phyloP scores from a whole-genome alignment of 2,888 invertebrate species.

The Drosophila sordidula region DNA sequence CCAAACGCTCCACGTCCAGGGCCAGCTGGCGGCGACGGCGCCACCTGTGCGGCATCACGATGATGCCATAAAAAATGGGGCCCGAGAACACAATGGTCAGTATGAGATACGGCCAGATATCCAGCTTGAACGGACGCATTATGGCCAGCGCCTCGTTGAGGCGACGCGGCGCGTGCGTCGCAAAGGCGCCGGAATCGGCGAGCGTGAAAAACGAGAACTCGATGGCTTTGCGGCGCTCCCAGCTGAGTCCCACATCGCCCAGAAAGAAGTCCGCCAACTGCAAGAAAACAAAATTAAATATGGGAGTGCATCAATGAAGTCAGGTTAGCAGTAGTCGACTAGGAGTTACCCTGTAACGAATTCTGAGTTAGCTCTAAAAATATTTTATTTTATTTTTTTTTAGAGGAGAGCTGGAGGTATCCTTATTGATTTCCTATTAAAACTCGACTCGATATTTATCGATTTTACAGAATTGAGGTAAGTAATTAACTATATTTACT shows the following conservation, averaged over 20 bases:
- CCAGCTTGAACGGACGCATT: constrained; percentile 90
- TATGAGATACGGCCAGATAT: constrained; percentile 91
- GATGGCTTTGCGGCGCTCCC: constrained; percentile 89
- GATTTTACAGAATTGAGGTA: no score
- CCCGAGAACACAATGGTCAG: constrained; percentile 89
- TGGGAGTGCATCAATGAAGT: not conserved
- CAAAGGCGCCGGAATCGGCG: constrained; percentile 91
- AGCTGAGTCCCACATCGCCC: constrained; percentile 91
- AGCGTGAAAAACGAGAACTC: constrained; percentile 92
- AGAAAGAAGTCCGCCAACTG: constrained; percentile 89
- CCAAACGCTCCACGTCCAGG: constrained; percentile 55
- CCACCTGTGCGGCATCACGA: constrained; percentile 87
- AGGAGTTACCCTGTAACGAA: not conserved
- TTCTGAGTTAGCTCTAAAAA: no score
- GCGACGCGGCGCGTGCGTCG: constrained; percentile 90
- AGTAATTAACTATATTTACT: no score
- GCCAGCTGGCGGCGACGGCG: constrained; percentile 22
- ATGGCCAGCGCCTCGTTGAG: constrained; percentile 91
- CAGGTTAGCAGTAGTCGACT: not conserved
- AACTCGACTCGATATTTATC: no score
- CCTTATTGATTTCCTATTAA: no score
- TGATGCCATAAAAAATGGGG: constrained; percentile 89
- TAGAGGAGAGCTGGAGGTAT: no score
- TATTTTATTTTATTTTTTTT: no score
- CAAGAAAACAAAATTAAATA: constrained; percentile 43